Conservation (phyloP, 2,888 invertebrate species). For the Drosophila nr. fundita region DNA sequence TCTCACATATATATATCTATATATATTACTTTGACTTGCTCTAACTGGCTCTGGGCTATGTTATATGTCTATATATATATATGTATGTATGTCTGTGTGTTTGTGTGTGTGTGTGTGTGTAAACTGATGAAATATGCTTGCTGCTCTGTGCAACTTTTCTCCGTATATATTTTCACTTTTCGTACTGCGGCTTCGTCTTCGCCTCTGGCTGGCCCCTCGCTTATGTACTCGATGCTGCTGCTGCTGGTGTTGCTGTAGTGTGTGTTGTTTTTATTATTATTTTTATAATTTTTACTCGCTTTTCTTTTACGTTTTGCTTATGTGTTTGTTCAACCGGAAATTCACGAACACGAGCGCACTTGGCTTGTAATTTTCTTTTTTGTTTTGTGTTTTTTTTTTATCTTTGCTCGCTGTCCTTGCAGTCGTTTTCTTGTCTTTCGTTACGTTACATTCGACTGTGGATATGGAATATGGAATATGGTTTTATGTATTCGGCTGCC, state of each 20-base stretch:
- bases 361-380: constrained; percentile 66
- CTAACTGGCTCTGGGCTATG: constrained; percentile 53
- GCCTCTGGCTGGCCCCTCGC: constrained; percentile 39
- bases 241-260: constrained; percentile 13
- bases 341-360: constrained; percentile 79
- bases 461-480: constrained; percentile 48
- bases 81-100: background rate
- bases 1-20: background rate
- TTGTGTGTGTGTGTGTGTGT: constrained; percentile 32
- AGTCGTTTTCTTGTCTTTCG: constrained; percentile 66
- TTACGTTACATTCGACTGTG: constrained; percentile 58
- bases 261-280: constrained; percentile 70
- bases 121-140: constrained; percentile 79
- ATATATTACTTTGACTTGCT: constrained; percentile 45
- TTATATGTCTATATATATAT: constrained; percentile 47
- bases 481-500: constrained; percentile 36
- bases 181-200: constrained; percentile 53
- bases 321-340: constrained; percentile 84
- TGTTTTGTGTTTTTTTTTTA: constrained; percentile 19
- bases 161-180: constrained; percentile 78
- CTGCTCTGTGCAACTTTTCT: constrained; percentile 62
- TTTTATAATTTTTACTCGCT: constrained; percentile 57
- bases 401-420: constrained; percentile 39
- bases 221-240: constrained; percentile 52
- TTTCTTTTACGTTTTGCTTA: constrained; percentile 68